Evolutionary conservation across 2,888 invertebrate species (phyloP).

Genomic region (Coremacera marginata): DNA sequence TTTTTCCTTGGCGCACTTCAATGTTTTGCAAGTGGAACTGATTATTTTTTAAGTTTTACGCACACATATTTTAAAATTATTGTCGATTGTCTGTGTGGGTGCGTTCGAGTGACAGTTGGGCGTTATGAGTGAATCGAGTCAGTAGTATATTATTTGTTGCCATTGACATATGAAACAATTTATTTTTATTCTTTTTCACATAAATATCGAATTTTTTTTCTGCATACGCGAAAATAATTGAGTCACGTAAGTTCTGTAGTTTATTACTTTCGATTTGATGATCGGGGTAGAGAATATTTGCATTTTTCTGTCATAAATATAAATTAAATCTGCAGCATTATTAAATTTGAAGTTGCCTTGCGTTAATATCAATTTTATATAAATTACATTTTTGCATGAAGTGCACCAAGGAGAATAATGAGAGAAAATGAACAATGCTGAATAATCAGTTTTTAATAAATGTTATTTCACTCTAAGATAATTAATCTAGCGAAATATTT

Average conservation of each 20-base stretch:
- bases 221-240: conserved; percentile 48
- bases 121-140: conserved; percentile 42
- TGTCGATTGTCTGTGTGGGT: conserved; percentile 46
- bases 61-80: conserved; percentile 6
- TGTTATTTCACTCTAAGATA: no score
- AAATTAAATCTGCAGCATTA: not conserved
- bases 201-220: conserved; percentile 53
- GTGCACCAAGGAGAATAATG: no score
- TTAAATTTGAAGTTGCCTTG: not conserved
- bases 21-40: not conserved
- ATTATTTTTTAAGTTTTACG: not conserved
- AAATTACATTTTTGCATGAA: no score
- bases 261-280: conserved; percentile 47
- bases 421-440: no score
- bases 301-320: not conserved
- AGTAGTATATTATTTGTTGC: conserved; percentile 62
- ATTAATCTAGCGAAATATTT: no score
- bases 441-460: no score
- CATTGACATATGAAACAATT: conserved; percentile 63
- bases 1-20: not conserved
- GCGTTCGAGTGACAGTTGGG: not conserved
- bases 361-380: no score
- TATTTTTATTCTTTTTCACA: conserved; percentile 66
- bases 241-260: conserved; percentile 59
- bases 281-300: conserved; percentile 49